Evolutionary conservation across 2,113 vertebrate species (phyloP).

Genomic region (Arvicanthis niloticus): DNA sequence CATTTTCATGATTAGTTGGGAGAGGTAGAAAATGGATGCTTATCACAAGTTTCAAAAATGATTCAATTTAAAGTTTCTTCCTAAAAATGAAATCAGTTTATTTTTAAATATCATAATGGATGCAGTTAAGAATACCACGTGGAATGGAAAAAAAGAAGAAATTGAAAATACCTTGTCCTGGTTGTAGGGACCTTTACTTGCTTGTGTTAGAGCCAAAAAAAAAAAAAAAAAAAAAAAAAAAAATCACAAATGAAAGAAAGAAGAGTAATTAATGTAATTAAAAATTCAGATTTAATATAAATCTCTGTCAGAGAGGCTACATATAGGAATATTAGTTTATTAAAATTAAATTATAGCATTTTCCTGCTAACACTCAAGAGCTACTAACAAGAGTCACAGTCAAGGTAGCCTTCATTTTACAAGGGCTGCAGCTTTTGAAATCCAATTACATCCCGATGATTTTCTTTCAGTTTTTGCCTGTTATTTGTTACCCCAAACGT

Average conservation of each 20-base stretch:
- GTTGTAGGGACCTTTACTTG: neutral
- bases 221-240: neutral
- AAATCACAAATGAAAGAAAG: neutral
- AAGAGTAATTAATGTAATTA: neutral
- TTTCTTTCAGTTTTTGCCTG: neutral
- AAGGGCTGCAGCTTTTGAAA: neutral
- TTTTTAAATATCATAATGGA: slow-evolving; percentile 44
- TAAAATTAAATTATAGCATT: slow-evolving; percentile 54
- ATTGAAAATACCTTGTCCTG: neutral
- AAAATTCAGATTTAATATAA: slow-evolving; percentile 49
- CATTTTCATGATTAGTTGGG: slow-evolving; percentile 45
- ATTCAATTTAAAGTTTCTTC: slow-evolving; percentile 36
- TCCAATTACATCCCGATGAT: neutral
- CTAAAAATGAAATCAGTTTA: slow-evolving; percentile 48
- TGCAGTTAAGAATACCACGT: neutral
- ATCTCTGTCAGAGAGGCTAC: slow-evolving; percentile 28
- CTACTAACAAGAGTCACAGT: neutral
- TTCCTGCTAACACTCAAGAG: neutral
- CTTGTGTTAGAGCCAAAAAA: slow-evolving; percentile 1
- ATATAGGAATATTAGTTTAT: slow-evolving; percentile 30
- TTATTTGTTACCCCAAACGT: neutral
- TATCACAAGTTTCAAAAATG: slow-evolving; percentile 29
- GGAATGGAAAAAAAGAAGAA: neutral
- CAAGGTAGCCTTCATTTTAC: neutral
- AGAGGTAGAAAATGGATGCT: neutral